phyloP scores from a whole-genome alignment of 1,140 invertebrate species.

The Ceratina calcarata region DNA sequence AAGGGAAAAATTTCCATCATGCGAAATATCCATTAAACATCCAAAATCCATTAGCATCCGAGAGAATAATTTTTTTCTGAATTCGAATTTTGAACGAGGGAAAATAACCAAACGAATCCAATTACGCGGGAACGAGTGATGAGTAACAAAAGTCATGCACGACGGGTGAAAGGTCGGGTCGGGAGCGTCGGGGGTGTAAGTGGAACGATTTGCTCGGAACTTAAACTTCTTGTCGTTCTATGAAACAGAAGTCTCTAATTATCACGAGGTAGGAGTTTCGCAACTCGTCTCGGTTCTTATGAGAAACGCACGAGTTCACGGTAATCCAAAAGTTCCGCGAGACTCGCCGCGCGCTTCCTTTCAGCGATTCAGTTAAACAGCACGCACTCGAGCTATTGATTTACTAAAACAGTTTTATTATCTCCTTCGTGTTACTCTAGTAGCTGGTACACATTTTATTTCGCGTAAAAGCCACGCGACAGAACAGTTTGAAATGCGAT shows the following conservation, averaged over 20 bases:
- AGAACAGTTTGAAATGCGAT: no score
- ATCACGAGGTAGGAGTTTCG: slow-evolving; percentile 47
- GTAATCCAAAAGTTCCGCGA: slow-evolving; percentile 30
- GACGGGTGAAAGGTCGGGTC: not conserved
- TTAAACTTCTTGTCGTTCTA: slow-evolving; percentile 47
- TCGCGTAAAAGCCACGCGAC: no score
- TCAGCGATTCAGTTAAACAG: slow-evolving; percentile 14
- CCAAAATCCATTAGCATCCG: no score
- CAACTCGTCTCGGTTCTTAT: slow-evolving; percentile 35
- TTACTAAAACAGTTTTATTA: slow-evolving; percentile 12
- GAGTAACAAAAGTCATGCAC: not conserved
- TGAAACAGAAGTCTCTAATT: slow-evolving; percentile 58
- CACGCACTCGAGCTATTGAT: slow-evolving; percentile 21
- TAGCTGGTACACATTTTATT: no score
- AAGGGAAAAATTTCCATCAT: no score
- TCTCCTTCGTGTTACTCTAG: no score
- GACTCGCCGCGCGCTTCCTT: slow-evolving; percentile 6
- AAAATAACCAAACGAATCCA: not conserved
- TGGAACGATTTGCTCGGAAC: slow-evolving; percentile 40
- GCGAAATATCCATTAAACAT: no score
- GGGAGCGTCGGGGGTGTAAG: slow-evolving; percentile 14
- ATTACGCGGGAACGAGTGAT: not conserved
- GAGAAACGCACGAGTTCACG: slow-evolving; percentile 38
- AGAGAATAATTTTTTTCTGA: no score
- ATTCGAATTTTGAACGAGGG: not conserved